A percentile compares a stretch with the other conserved stretches of the same genome.
phyloP scores from a whole-genome alignment of 30 jellyfish, hydroid and myxozoan species.

The Nemopilema nomurai region DNA sequence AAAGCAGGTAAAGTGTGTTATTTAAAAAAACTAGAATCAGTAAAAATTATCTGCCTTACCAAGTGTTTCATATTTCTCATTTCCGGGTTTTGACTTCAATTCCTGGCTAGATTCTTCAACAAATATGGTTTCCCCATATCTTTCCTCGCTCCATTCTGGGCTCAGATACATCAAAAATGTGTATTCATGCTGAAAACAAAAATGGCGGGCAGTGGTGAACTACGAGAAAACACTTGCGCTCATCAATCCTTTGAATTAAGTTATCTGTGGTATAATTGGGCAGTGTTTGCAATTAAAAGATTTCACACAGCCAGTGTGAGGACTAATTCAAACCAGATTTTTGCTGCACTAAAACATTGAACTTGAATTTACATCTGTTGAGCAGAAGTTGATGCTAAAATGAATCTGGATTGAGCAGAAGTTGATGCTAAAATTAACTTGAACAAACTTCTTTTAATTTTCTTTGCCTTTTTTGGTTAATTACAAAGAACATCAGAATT shows the following conservation, averaged over 20 bases:
- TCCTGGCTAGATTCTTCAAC: slow-evolving; percentile 24
- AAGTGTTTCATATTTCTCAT: slow-evolving; percentile 44
- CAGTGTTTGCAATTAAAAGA: too few species aligned
- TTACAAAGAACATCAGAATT: not conserved
- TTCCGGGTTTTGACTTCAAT: not conserved
- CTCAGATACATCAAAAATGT: slow-evolving; percentile 79
- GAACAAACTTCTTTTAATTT: not conserved
- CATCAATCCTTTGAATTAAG: too few species aligned
- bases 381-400: too few species aligned
- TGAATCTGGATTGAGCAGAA: not conserved
- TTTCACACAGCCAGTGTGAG: too few species aligned
- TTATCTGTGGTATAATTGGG: too few species aligned
- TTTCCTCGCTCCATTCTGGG: slow-evolving; percentile 75
- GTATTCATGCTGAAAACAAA: slow-evolving; percentile 67
- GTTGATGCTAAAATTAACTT: not conserved
- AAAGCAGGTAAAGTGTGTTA: too few species aligned
- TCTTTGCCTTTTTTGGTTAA: not conserved
- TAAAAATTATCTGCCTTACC: slow-evolving; percentile 9
- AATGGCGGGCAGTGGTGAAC: not conserved
- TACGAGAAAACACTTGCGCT: too few species aligned
- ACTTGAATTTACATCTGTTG: too few species aligned
- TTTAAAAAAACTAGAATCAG: not conserved
- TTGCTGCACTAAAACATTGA: too few species aligned
- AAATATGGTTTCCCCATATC: slow-evolving; percentile 79
- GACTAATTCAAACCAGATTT: too few species aligned